Conservation (phyloP, 2,797 vertebrate genomes). For the Xiphophorus birchmanni region DNA sequence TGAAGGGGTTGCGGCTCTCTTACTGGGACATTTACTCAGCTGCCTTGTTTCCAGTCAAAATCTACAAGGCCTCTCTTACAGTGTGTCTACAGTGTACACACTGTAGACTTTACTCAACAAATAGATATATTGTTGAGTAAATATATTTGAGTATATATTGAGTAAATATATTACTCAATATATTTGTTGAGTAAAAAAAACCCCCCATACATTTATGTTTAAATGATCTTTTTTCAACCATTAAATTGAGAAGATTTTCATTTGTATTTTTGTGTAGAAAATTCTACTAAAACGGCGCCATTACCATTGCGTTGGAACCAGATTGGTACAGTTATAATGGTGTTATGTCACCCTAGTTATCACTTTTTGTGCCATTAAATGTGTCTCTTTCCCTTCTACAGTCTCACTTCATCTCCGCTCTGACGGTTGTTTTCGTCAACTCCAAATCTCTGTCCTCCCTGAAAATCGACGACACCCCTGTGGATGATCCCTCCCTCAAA, state of each 20-base stretch:
- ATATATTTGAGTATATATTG: too few species aligned
- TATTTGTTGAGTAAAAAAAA: too few species aligned
- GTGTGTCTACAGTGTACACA: background rate
- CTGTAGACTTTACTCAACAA: background rate
- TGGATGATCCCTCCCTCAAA: constrained; percentile 96
- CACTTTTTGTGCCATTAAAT: background rate
- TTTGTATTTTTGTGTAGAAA: background rate
- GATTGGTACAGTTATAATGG: background rate
- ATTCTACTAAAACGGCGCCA: background rate
- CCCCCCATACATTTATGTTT: background rate
- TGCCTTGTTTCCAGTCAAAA: background rate
- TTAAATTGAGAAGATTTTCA: background rate
- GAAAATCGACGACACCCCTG: constrained; percentile 96
- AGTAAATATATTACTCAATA: too few species aligned
- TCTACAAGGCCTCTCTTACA: background rate
- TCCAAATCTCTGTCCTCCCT: constrained; percentile 96
- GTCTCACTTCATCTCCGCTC: constrained; percentile 97
- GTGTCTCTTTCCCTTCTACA: constrained; percentile 52
- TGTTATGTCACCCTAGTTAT: background rate
- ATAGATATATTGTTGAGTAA: background rate
- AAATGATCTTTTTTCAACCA: background rate
- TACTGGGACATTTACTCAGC: background rate
- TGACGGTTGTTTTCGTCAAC: constrained; percentile 98
- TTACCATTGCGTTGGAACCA: background rate
- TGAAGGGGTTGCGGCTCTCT: background rate